A percentile compares a stretch with the other conserved stretches of the same genome.
These are phyloP conservation scores for Lamprotornis superbus DNA, from an alignment of 2,113 vertebrate genomes.

Conservation along the genomic window DNA sequence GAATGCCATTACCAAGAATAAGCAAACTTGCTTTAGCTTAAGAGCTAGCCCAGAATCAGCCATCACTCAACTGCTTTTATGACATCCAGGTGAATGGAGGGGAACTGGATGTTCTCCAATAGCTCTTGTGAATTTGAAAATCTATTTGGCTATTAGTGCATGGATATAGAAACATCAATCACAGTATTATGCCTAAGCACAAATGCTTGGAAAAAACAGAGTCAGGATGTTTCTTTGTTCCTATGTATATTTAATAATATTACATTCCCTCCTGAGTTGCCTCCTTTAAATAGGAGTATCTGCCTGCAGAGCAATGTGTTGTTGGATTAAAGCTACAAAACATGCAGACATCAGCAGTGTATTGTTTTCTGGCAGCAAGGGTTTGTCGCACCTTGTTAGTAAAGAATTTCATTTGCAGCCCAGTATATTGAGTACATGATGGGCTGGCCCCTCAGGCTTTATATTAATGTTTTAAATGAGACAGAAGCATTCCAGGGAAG, in stretches of 20 bases:
- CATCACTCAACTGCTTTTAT: background rate
- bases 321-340: background rate
- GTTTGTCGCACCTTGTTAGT: background rate
- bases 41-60: background rate
- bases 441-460: background rate
- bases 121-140: background rate
- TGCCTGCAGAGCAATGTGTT: background rate
- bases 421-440: background rate
- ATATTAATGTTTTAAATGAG: background rate
- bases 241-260: background rate
- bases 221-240: background rate
- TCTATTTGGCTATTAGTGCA: background rate
- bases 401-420: background rate
- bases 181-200: background rate
- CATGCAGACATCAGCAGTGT: background rate
- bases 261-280: background rate
- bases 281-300: background rate
- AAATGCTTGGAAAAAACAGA: background rate
- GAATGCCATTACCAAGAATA: background rate
- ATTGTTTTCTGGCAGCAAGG: background rate
- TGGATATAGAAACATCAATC: background rate
- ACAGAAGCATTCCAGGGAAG: background rate
- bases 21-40: background rate
- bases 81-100: background rate
- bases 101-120: background rate